phyloP scores from a whole-genome alignment of 1,140 invertebrate species.

The Vanessa tameamea region DNA sequence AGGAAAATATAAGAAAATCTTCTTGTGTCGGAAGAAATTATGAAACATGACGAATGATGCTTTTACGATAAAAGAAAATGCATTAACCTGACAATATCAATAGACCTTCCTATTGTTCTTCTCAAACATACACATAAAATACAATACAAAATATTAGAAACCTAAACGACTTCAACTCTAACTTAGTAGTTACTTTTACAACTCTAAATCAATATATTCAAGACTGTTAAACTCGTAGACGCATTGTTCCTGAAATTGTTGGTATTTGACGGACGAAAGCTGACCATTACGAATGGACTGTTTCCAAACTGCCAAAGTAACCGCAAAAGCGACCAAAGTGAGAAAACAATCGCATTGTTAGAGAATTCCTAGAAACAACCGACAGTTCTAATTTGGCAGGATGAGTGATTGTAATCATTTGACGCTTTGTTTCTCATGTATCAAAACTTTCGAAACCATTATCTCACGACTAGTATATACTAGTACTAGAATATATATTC shows the following conservation, averaged over 20 bases:
- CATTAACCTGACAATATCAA: no score
- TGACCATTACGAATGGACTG: constrained; percentile 63
- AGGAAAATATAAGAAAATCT: no score
- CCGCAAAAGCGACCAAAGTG: constrained; percentile 56
- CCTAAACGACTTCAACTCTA: neutral
- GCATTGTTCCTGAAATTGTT: constrained; percentile 57
- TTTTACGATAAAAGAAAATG: no score
- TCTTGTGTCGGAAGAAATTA: no score
- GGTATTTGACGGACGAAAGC: constrained; percentile 69
- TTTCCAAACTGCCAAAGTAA: constrained; percentile 68
- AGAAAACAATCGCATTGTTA: constrained; percentile 73
- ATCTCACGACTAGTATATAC: neutral
- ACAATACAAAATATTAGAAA: neutral
- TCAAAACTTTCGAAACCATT: constrained; percentile 27
- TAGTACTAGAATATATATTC: no score
- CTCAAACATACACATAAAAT: neutral
- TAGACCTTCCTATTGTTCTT: neutral
- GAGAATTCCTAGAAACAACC: constrained; percentile 58
- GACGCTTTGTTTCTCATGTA: constrained; percentile 40
- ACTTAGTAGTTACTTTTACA: constrained; percentile 16
- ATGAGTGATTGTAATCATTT: constrained; percentile 58
- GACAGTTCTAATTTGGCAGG: constrained; percentile 63
- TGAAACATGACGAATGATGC: no score
- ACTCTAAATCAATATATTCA: constrained; percentile 42
- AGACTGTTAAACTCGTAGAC: constrained; percentile 38